These are phyloP conservation scores for Ips nitidus DNA, from an alignment of 1,140 invertebrate species.

Conservation along the genomic window DNA sequence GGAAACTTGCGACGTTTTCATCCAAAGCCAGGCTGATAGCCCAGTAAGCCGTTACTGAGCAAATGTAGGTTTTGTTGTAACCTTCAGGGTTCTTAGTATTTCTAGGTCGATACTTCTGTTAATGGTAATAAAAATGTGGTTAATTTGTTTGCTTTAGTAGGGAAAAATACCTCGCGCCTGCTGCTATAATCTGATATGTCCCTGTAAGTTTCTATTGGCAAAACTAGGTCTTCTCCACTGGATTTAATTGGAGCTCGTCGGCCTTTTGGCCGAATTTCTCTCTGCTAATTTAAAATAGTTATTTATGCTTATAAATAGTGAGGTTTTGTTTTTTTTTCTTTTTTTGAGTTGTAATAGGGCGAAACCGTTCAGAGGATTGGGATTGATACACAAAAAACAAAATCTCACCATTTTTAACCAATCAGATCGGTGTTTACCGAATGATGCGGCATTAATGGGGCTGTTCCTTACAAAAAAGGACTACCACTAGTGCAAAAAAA, in stretches of 20 bases:
- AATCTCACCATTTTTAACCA: too few relatives aligned
- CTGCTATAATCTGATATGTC: conserved; percentile 18
- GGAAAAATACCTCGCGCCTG: conserved; percentile 12
- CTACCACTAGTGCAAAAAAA: too few relatives aligned
- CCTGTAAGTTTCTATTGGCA: background rate
- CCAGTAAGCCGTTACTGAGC: conserved; percentile 23
- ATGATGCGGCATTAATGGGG: too few relatives aligned
- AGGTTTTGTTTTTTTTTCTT: background rate
- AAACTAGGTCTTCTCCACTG: background rate
- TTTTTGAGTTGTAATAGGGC: background rate
- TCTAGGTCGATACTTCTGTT: conserved; percentile 24
- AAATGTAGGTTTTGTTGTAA: conserved; percentile 16
- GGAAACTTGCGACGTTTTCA: conserved; percentile 12
- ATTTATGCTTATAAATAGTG: background rate
- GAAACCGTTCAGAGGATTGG: background rate
- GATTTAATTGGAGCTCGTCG: background rate
- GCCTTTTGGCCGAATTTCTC: background rate
- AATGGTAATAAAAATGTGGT: background rate
- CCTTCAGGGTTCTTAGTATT: conserved; percentile 13
- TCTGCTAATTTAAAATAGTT: background rate
- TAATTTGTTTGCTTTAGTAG: background rate
- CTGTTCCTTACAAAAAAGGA: too few relatives aligned
- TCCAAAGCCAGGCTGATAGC: conserved; percentile 23
- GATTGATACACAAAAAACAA: too few relatives aligned
- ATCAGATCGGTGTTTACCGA: too few relatives aligned